Percentiles rank a stretch among this genome's conserved stretches.
Conservation (phyloP, 2,888 invertebrate species). For the Nomada fucata region DNA sequence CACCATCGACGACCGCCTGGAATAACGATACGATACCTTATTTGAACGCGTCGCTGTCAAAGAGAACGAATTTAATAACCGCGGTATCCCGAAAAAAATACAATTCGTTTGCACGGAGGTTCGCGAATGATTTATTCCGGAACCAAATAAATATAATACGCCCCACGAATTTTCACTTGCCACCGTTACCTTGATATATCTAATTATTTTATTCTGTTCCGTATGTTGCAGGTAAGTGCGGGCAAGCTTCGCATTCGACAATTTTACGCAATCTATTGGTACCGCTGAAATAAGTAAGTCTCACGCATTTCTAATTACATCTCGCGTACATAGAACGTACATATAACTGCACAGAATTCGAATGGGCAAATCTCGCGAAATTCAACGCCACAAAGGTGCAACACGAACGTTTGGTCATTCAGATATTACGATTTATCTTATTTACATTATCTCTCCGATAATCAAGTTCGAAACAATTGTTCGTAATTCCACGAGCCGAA, state of each 20-base stretch:
- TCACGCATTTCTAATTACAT: not conserved
- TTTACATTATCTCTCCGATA: not conserved
- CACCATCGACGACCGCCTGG: conserved; percentile 30
- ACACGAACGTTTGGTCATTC: not conserved
- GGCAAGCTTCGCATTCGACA: not conserved
- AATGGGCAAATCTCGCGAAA: no score
- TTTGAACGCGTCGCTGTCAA: conserved; percentile 18
- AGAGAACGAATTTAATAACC: not conserved
- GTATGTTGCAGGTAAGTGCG: conserved; percentile 66
- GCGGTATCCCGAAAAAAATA: conserved; percentile 4
- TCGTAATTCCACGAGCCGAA: conserved; percentile 8
- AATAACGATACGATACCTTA: conserved; percentile 3
- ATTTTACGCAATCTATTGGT: no score
- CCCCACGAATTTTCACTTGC: not conserved
- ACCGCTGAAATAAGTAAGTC: conserved; percentile 31
- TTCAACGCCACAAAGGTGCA: no score
- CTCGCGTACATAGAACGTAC: no score
- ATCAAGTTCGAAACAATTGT: not conserved
- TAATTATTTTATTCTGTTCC: conserved; percentile 7
- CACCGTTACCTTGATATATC: not conserved
- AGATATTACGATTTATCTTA: not conserved
- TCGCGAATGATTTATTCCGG: not conserved
- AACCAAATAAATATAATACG: not conserved
- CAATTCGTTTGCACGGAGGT: not conserved
- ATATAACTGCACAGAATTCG: no score